Evolutionary conservation across 2,113 vertebrate genomes (phyloP), one percentile per base, ranked within the genome.

Genomic region (Geococcyx californianus): DNA sequence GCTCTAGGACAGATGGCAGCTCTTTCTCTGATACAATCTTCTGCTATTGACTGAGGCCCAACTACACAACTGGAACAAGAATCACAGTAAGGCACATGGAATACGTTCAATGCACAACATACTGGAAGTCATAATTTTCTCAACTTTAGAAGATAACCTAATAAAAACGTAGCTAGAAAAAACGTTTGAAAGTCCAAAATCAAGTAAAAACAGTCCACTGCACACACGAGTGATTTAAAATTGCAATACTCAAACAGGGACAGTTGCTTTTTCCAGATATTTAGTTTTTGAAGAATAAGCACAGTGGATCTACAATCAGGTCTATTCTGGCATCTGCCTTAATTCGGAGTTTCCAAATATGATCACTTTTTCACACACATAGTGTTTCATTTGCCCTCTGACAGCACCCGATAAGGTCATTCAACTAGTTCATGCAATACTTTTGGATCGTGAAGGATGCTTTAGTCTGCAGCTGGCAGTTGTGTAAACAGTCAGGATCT

Each of bases 31-130:
- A 91, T 77, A 91, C 84, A 89, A 69, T 70, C 73, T 77, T 82
- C 82, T 85, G 55, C 66, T 93, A 96, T 86, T 76, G 62, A 67
- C 36, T 86, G 67, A 95, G 49, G 49, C 52, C 78, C 91, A 96
- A 85, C 79, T 74, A 60, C 34, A 76, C 45, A 88, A 84, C 28
- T 78, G 74, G 52, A 96, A 92, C 19, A 84, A 84, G 36, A 76
- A 80, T 63, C 67, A 83, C 47, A 79, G 34, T 23, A 82, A 75
- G 13, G 19, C 51, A 91, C n/a, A 68, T 26, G 36, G 81, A 94
- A 86, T 74, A 67, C 45, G 69, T 87, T 56, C 87, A 82, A 89
- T 74, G 52, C 6, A 16, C 34, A 70, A 60, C 21, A 29, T 77
- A n/a, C 33, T 59, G 23, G 40, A 77, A 94, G 63, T 62, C 40